Evolutionary conservation across 2,113 vertebrate species (phyloP).

Genomic region (Sylvietta virens): DNA sequence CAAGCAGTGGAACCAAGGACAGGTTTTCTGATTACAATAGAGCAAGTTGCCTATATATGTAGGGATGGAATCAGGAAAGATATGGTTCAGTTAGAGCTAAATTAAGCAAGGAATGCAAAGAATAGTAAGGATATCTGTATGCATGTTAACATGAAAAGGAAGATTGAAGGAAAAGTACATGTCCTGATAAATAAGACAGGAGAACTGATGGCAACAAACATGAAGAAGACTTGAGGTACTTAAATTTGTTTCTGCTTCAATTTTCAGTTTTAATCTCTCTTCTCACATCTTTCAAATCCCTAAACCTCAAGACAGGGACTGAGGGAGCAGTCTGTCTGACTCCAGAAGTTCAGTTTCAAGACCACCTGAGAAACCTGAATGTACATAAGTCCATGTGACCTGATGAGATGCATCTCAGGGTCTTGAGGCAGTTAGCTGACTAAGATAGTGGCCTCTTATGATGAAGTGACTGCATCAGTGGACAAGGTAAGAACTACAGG

Average conservation of each 20-base stretch:
- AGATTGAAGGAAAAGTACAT: background rate
- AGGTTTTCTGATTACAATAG: background rate
- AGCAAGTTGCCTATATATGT: background rate
- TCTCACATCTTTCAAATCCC: background rate
- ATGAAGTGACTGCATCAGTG: background rate
- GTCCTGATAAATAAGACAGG: background rate
- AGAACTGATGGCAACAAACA: background rate
- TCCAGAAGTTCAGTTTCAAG: background rate
- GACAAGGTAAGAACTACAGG: background rate
- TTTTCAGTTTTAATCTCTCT: background rate
- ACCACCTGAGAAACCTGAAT: background rate
- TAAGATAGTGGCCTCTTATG: background rate
- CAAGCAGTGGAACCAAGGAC: background rate
- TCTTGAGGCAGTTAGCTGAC: background rate
- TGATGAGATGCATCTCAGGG: background rate
- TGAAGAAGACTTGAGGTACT: background rate
- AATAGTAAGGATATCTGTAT: background rate
- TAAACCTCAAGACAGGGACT: background rate
- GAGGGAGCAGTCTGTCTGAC: background rate
- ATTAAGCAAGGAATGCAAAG: background rate
- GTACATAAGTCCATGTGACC: background rate
- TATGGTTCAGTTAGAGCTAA: background rate
- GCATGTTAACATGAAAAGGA: background rate
- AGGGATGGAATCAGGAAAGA: background rate
- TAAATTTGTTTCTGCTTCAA: background rate